phyloP scores from a whole-genome alignment of 1,140 invertebrate genomes.

The Chymomyza costata region DNA sequence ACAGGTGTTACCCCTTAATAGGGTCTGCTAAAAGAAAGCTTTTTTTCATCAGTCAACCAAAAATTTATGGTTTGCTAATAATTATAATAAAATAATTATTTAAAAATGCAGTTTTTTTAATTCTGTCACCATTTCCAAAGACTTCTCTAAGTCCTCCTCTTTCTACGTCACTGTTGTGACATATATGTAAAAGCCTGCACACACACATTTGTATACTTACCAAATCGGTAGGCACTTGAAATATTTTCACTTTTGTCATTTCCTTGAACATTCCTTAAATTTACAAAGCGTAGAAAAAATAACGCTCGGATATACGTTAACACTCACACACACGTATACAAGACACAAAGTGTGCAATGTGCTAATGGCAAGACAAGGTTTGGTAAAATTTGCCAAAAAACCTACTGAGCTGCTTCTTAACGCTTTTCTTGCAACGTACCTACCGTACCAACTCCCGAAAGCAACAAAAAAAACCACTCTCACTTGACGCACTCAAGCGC shows the following conservation, averaged over 20 bases:
- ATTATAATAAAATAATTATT: too few species aligned
- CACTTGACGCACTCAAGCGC: constrained; percentile 42
- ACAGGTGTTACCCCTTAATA: too few species aligned
- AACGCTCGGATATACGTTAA: constrained; percentile 42
- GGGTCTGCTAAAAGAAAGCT: too few species aligned
- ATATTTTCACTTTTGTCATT: constrained; percentile 72
- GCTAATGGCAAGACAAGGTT: constrained; percentile 19
- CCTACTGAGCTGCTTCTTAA: not conserved
- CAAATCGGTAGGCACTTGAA: constrained; percentile 48
- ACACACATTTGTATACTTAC: constrained; percentile 11
- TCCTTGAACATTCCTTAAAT: constrained; percentile 53
- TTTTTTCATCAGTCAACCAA: too few species aligned
- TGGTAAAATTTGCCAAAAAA: constrained; percentile 6
- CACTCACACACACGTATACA: too few species aligned
- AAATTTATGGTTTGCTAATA: too few species aligned
- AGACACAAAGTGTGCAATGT: constrained; percentile 22
- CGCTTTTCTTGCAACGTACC: constrained; percentile 6
- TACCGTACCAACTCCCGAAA: too few species aligned
- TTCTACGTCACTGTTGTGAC: too few species aligned
- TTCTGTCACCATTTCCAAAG: too few species aligned
- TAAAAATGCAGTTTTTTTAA: too few species aligned
- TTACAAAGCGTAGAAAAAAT: constrained; percentile 27
- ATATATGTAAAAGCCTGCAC: too few species aligned
- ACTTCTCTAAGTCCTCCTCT: too few species aligned
- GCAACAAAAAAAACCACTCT: constrained; percentile 28